Evolutionary conservation across 1,140 invertebrate species (phyloP), one percentile per base, ranked within the genome.

Genomic region (Riptortus pedestris): DNA sequence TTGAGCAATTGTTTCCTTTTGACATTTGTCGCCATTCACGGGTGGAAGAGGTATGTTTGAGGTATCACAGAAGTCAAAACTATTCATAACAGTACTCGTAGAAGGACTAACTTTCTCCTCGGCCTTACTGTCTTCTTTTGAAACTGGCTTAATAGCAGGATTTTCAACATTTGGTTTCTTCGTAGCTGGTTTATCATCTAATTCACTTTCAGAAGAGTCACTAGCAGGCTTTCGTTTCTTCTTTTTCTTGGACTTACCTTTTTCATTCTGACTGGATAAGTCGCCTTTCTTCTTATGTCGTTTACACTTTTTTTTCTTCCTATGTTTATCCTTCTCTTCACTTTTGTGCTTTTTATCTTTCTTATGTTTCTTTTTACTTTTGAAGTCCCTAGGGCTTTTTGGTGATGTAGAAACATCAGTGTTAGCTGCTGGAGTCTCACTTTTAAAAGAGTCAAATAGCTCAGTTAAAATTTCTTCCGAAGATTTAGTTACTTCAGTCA

Each of bases 391-490:
- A 73, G 78, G 68, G 64, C 74, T 51, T 72, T 77, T 68, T 71
- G 77, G 27, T 66, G 38, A 16, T 38, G n/a, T 28, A 33, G 33
- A 24, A 33, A 27, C 67, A 66, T 70, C 72, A 65, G 66, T 16
- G 52, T 65, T 18, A 68, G 70, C 2, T 62, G 63, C 38, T 67
- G 71, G 20, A 67, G 74, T 31, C 45, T 73, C 73, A n/a, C 73
- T 71, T 63, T 86, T 83, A 69, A 87, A 86, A 3, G 83, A 85
- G 59, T 82, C 79, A 69, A 90, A 90, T 0, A 90, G 75, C 73
- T 90, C 87, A 0, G 85, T 85, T 7, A 90, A 75, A 70, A 90
- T 89, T 72, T 90, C 85, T 72, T 83, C 85, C 0, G 87, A 88
- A 3, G 86, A 84, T 70, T 86, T 86, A 24, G 33, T 62, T 31